These are phyloP conservation scores for Drosophila nannoptera DNA, from an alignment of 1,140 invertebrate genomes.

Conservation along the genomic window DNA sequence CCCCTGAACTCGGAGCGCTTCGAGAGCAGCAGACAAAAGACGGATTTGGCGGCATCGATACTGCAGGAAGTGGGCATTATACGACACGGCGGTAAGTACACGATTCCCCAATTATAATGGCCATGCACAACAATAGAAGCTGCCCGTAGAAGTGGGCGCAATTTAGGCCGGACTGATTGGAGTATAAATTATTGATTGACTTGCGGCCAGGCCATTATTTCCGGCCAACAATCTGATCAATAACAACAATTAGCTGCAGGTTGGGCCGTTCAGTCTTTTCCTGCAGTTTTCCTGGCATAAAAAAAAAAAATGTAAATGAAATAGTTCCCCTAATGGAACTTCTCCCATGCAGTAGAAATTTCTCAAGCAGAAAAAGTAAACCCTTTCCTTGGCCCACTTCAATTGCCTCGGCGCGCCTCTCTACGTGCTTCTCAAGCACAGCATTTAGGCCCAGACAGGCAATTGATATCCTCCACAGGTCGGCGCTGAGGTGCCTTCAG, in stretches of 20 bases:
- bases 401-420: not conserved
- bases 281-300: no score
- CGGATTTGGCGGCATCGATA: constrained; percentile 85
- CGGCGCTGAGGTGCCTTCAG: not conserved
- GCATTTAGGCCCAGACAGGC: constrained; percentile 31
- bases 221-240: not conserved
- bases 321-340: no score
- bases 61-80: constrained; percentile 85
- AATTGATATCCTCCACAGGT: constrained; percentile 33
- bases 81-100: constrained; percentile 82
- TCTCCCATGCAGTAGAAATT: not conserved
- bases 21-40: constrained; percentile 85
- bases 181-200: constrained; percentile 60
- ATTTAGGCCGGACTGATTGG: not conserved
- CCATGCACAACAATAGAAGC: constrained; percentile 5
- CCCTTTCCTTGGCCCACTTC: not conserved
- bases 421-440: constrained; percentile 16
- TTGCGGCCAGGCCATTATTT: not conserved
- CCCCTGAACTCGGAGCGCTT: constrained; percentile 84
- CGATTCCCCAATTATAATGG: not conserved
- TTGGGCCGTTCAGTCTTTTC: not conserved
- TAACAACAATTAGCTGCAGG: no score
- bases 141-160: no score
- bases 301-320: no score
- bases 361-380: not conserved